phyloP scores from a whole-genome alignment of 1,140 invertebrate species.

The Trachymyrmex septentrionalis region DNA sequence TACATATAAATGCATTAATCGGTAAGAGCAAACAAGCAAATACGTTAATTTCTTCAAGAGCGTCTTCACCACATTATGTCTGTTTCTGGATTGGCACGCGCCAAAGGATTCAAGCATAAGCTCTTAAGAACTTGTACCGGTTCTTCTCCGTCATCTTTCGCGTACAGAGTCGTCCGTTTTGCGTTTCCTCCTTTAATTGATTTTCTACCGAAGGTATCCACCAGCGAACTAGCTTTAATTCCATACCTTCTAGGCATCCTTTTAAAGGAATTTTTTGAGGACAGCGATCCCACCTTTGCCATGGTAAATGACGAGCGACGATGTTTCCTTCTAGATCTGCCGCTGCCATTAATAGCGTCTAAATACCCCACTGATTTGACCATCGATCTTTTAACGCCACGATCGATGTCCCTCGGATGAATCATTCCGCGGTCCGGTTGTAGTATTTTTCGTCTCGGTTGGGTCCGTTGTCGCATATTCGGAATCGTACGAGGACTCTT shows the following conservation, averaged over 20 bases:
- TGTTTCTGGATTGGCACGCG: conserved; percentile 78
- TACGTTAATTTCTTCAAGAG: not conserved
- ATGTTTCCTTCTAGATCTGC: conserved; percentile 33
- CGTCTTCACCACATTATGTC: conserved; percentile 84
- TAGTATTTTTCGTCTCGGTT: conserved; percentile 69
- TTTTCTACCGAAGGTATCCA: conserved; percentile 50
- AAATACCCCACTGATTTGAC: conserved; percentile 16
- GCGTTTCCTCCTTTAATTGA: conserved; percentile 54
- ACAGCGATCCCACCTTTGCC: conserved; percentile 69
- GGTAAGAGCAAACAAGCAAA: not conserved
- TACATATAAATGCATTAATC: not conserved
- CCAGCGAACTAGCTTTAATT: conserved; percentile 54
- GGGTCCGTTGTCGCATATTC: conserved; percentile 59
- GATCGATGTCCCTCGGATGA: conserved; percentile 6
- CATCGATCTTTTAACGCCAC: conserved; percentile 38
- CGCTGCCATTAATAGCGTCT: not conserved
- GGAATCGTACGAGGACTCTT: conserved; percentile 35
- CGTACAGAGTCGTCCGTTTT: conserved; percentile 84
- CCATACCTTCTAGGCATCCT: conserved; percentile 52
- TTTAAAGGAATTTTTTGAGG: conserved; percentile 70
- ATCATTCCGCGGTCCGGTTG: conserved; percentile 38
- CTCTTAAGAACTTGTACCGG: conserved; percentile 81
- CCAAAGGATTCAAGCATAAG: conserved; percentile 84
- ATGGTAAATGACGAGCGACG: conserved; percentile 70
- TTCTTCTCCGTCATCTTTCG: conserved; percentile 83